Evolutionary conservation across 2,888 invertebrate genomes (phyloP).

Genomic region (Drosophila neoperkinsi): DNA sequence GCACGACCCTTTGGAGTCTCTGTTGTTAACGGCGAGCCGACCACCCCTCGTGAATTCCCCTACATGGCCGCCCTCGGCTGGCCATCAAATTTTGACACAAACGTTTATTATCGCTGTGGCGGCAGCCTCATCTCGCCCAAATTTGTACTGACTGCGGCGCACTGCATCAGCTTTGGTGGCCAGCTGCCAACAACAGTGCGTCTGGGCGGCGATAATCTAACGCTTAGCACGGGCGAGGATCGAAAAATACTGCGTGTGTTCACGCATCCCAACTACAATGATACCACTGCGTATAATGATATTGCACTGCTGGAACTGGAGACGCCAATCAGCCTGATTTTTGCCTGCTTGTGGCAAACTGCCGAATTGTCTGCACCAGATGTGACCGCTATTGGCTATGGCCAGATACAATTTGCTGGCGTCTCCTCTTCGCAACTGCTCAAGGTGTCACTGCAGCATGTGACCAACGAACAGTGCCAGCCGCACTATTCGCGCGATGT

Average conservation of each 20-base stretch:
- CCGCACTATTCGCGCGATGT: slow-evolving; percentile 18
- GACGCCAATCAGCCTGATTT: neutral
- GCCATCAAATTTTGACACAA: slow-evolving; percentile 47
- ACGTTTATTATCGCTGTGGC: slow-evolving; percentile 73
- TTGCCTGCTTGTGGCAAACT: slow-evolving; percentile 86
- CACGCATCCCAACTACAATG: slow-evolving; percentile 87
- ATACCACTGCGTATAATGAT: slow-evolving; percentile 88
- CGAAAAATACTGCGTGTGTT: slow-evolving; percentile 60
- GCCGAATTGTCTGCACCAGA: slow-evolving; percentile 71
- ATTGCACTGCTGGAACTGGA: slow-evolving; percentile 88
- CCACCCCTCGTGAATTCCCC: slow-evolving; percentile 54
- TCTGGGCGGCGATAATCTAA: slow-evolving; percentile 74
- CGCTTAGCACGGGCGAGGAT: slow-evolving; percentile 42
- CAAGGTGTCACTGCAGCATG: slow-evolving; percentile 50
- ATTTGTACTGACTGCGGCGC: slow-evolving; percentile 80
- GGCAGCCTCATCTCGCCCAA: slow-evolving; percentile 68
- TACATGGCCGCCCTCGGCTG: slow-evolving; percentile 77
- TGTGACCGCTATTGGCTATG: slow-evolving; percentile 88
- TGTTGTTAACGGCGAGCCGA: slow-evolving; percentile 32
- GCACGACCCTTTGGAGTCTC: slow-evolving; percentile 3
- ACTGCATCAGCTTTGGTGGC: slow-evolving; percentile 68
- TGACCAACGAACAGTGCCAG: slow-evolving; percentile 38
- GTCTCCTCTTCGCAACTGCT: slow-evolving; percentile 57
- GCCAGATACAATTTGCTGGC: slow-evolving; percentile 85
- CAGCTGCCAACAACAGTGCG: slow-evolving; percentile 56